Conservation (phyloP, 2,113 vertebrate genomes). For the Aplodontia rufa region DNA sequence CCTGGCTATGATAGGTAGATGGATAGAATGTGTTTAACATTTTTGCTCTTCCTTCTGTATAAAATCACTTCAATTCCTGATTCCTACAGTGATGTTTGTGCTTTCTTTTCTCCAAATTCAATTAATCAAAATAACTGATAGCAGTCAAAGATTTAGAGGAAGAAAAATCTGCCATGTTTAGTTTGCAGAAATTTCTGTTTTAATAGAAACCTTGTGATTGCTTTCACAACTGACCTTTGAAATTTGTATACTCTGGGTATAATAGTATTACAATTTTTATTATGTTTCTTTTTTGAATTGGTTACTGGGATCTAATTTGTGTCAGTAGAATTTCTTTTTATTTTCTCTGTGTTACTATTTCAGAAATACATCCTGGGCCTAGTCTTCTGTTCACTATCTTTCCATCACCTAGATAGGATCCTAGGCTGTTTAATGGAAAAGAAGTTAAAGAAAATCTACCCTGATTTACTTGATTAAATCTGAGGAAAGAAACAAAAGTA, state of each 20-base stretch:
- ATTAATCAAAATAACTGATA: constrained; percentile 37
- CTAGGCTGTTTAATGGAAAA: too few relatives aligned
- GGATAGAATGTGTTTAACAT: too few relatives aligned
- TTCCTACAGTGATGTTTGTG: background rate
- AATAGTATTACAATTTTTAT: background rate
- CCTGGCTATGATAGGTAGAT: too few relatives aligned
- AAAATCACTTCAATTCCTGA: background rate
- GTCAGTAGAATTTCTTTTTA: constrained; percentile 23
- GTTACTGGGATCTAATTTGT: constrained; percentile 3
- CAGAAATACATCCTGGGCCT: background rate
- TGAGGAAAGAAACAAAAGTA: constrained; percentile 24
- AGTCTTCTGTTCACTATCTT: constrained; percentile 20
- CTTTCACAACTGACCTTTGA: too few relatives aligned
- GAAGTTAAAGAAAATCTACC: too few relatives aligned
- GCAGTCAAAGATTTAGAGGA: background rate
- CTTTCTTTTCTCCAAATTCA: constrained; percentile 28
- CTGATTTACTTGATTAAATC: background rate
- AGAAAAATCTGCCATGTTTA: background rate
- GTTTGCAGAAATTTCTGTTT: constrained; percentile 41
- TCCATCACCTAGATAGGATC: background rate
- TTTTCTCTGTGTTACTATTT: background rate
- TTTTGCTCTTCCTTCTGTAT: background rate
- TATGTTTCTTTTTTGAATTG: constrained; percentile 29
- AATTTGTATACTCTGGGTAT: too few relatives aligned
- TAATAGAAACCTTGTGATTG: too few relatives aligned